Percentiles rank a stretch among this genome's conserved stretches.
phyloP scores from a whole-genome alignment of 2,113 vertebrate species.

The Pituophis catenifer region DNA sequence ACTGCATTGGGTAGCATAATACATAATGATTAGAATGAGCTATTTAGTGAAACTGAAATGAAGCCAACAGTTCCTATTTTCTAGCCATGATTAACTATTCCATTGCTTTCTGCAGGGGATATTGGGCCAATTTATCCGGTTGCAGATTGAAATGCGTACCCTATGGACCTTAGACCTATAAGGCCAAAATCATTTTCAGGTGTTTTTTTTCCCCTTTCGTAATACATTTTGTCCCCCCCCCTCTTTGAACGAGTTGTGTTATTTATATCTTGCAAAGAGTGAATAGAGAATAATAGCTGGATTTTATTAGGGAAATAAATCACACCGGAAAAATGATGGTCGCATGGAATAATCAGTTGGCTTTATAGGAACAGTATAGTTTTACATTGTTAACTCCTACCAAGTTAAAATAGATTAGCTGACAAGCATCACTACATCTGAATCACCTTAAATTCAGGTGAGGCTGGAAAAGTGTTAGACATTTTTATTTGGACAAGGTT shows the following conservation, averaged over 20 bases:
- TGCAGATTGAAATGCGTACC: conserved; percentile 49
- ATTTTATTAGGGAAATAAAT: conserved; percentile 54
- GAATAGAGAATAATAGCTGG: conserved; percentile 24
- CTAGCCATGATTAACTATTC: conserved; percentile 42
- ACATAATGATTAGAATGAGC: conserved; percentile 32
- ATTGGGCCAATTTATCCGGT: conserved; percentile 41
- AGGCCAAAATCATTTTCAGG: conserved; percentile 24
- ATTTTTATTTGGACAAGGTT: conserved; percentile 29
- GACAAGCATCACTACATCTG: conserved; percentile 23
- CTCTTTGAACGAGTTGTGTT: conserved; percentile 21
- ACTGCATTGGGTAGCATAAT: not conserved
- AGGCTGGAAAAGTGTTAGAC: not conserved
- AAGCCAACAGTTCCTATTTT: conserved; percentile 41
- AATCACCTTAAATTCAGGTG: conserved; percentile 4
- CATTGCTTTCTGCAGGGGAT: conserved; percentile 25
- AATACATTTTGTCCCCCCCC: not conserved
- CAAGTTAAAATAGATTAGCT: conserved; percentile 31
- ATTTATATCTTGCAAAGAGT: conserved; percentile 33
- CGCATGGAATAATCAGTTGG: conserved; percentile 19
- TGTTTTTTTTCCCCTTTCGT: not conserved
- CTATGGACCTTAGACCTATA: conserved; percentile 22
- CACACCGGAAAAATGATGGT: conserved; percentile 4
- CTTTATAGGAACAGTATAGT: conserved; percentile 10
- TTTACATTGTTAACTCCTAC: conserved; percentile 27
- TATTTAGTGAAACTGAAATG: conserved; percentile 42